Evolutionary conservation across 92 coral and sea anemone genomes (phyloP).

Genomic region (Siderastrea radians): DNA sequence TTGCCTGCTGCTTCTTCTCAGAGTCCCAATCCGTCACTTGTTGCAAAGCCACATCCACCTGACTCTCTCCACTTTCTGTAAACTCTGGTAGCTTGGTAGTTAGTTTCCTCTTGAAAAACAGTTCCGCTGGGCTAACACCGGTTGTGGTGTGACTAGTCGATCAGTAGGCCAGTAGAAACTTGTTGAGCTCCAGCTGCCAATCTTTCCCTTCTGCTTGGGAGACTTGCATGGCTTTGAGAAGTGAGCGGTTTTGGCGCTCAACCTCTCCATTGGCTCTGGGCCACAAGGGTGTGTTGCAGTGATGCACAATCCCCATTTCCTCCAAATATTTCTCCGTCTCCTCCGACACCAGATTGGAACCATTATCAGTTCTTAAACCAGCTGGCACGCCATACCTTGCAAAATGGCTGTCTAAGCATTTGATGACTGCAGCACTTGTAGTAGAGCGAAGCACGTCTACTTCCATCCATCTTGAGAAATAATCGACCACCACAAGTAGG

Average conservation of each 20-base stretch:
- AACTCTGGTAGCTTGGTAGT: constrained; percentile 23
- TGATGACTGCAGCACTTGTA: constrained; percentile 31
- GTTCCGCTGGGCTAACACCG: constrained; percentile 35
- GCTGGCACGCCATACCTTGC: constrained; percentile 33
- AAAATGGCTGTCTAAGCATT: constrained; percentile 53
- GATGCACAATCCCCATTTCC: constrained; percentile 46
- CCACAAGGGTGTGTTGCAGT: constrained; percentile 57
- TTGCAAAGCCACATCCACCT: background rate
- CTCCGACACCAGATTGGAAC: constrained; percentile 39
- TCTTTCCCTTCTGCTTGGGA: constrained; percentile 35
- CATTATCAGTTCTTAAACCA: constrained; percentile 52
- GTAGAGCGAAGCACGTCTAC: constrained; percentile 49
- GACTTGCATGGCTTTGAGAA: constrained; percentile 50
- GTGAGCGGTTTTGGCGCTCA: constrained; percentile 29
- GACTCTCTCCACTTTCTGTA: background rate
- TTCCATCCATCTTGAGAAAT: constrained; percentile 64
- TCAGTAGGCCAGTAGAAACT: constrained; percentile 37
- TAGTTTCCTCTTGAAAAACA: constrained; percentile 14
- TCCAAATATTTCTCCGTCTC: constrained; percentile 54
- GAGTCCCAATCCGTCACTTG: constrained; percentile 48
- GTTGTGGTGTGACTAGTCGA: constrained; percentile 40
- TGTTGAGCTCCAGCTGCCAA: constrained; percentile 53
- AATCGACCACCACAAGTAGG: constrained; percentile 58
- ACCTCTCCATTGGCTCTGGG: constrained; percentile 60
- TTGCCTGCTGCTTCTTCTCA: constrained; percentile 51